Base-by-base conservation (phyloP, 2,113 vertebrate genomes). In the Mandrillus leucophaeus region DNA sequence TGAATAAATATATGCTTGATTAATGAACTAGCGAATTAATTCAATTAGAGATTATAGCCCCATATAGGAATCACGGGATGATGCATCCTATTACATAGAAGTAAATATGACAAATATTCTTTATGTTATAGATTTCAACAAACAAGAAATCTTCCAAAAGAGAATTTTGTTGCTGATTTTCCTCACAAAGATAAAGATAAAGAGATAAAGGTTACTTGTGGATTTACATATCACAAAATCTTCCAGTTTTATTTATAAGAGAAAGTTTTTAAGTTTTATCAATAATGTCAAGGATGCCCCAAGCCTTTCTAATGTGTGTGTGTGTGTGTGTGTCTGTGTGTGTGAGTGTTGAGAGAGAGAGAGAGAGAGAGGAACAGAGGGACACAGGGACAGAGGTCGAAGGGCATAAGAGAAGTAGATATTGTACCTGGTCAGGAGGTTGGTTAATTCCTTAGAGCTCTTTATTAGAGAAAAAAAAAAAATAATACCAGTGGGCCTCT, bases 391-490 rank as follows among this genome's bases (percentile, higher is more conserved):
- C 16, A 88, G 8, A 72, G 38, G 18, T 43, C 48, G 45, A 81
- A 90, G 38, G 3, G 5, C 22, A 91, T 35, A 95, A 83, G 14
- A 85, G 27, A 97, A 84, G 32, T 27, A 93, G 48, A 87, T 38
- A 43, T 64, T 80, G 82, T 92, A 97, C 25, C 83, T 95, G 57
- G 59, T 97, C 79, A 97, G 83, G 38, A 95, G 79, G 27, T 90
- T 92, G 72, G 59, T 75, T 96, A 93, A 96, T 95, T 97, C 86
- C 52, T 95, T 72, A 95, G 59, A 88, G 52, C n/a, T 78, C 89
- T 92, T 94, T 96, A 89, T 94, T 68, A 79, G 64, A 27, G 40
- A 52, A 61, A 35, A 52, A 32, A 52, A 32, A 14, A 14, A 3
- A 50, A 32, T 55, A 20, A 30, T 85, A 72, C 57, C 50, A 97